phyloP scores from a whole-genome alignment of 1,140 invertebrate species.

The Ceratina japonica region DNA sequence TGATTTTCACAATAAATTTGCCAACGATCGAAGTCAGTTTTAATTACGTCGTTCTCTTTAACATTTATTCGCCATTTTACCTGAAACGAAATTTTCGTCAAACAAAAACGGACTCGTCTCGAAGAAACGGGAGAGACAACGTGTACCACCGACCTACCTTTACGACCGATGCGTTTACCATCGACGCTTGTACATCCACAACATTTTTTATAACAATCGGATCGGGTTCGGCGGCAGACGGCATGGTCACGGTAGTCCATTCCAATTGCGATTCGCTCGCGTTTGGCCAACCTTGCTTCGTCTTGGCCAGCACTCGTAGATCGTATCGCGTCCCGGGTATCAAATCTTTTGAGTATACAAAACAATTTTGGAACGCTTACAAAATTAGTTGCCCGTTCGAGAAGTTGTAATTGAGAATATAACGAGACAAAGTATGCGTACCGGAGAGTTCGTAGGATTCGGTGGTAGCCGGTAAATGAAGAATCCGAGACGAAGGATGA shows the following conservation, averaged over 20 bases:
- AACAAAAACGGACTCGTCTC: neutral
- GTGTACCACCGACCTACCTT: slow-evolving; percentile 75
- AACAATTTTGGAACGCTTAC: neutral
- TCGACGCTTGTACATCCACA: slow-evolving; percentile 75
- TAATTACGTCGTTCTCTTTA: slow-evolving; percentile 63
- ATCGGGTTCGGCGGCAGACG: slow-evolving; percentile 65
- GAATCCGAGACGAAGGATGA: slow-evolving; percentile 77
- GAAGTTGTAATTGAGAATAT: too few species aligned
- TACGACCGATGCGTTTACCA: slow-evolving; percentile 75
- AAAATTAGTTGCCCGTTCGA: neutral
- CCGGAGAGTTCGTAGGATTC: slow-evolving; percentile 80
- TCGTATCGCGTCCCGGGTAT: slow-evolving; percentile 81
- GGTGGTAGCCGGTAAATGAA: slow-evolving; percentile 74
- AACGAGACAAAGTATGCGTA: slow-evolving; percentile 67
- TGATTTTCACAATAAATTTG: slow-evolving; percentile 78
- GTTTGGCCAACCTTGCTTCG: slow-evolving; percentile 78
- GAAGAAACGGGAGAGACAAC: slow-evolving; percentile 1
- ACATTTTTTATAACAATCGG: slow-evolving; percentile 68
- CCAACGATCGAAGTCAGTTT: slow-evolving; percentile 74
- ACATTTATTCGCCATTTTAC: slow-evolving; percentile 76
- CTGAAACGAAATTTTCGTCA: slow-evolving; percentile 55
- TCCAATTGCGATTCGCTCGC: slow-evolving; percentile 77
- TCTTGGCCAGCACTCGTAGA: slow-evolving; percentile 81
- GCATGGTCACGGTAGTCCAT: slow-evolving; percentile 80
- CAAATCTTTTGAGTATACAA: slow-evolving; percentile 73